These are phyloP conservation scores for Ochropleura leucogaster DNA, from an alignment of 2,888 invertebrate species.

Conservation along the genomic window DNA sequence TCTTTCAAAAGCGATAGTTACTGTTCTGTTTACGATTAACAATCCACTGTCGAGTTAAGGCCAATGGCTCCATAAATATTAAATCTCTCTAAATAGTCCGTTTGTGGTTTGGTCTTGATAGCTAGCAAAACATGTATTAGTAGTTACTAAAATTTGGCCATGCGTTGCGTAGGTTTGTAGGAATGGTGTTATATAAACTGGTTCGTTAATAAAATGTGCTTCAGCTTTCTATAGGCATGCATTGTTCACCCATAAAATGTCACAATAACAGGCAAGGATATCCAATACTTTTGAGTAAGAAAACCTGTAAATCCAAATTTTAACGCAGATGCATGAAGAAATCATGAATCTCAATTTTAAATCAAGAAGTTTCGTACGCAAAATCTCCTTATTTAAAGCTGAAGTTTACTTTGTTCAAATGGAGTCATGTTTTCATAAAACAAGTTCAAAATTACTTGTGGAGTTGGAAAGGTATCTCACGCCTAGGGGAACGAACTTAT, in stretches of 20 bases:
- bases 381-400: constrained; percentile 24
- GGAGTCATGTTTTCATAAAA: constrained; percentile 46
- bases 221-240: neutral
- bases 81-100: constrained; percentile 33
- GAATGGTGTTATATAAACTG: neutral
- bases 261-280: neutral
- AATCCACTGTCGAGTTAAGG: constrained; percentile 16
- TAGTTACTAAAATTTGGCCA: neutral
- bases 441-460: constrained; percentile 40
- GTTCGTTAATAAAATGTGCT: neutral
- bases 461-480: constrained; percentile 31
- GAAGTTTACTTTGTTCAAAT: constrained; percentile 34
- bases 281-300: too few relatives aligned
- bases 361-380: neutral
- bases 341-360: constrained; percentile 7
- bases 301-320: neutral
- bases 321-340: constrained; percentile 6
- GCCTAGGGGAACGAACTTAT: constrained; percentile 30
- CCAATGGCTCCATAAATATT: constrained; percentile 27
- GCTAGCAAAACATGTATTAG: constrained; percentile 14
- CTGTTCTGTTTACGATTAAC: neutral
- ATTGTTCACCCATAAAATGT: neutral
- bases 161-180: neutral
- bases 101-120: constrained; percentile 12
- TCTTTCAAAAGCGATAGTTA: neutral